phyloP scores from a whole-genome alignment of 2,888 invertebrate genomes.

The Fragum sueziense region DNA sequence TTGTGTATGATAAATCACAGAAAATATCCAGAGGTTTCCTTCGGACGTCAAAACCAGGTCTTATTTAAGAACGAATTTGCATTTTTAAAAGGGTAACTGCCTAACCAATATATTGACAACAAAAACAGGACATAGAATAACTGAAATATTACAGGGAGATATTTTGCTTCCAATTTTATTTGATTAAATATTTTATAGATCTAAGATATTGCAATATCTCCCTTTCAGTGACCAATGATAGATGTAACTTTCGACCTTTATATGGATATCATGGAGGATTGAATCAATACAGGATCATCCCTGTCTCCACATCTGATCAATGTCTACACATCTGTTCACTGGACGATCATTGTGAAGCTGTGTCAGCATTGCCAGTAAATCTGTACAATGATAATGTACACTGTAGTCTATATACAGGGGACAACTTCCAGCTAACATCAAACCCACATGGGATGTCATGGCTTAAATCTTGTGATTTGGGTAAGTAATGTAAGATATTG shows the following conservation, averaged over 20 bases:
- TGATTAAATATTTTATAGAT: no score
- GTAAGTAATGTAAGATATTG: no score
- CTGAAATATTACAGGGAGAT: no score
- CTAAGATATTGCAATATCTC: no score
- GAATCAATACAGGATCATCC: not conserved
- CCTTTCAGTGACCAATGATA: not conserved
- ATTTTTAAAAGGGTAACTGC: no score
- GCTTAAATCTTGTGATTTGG: not conserved
- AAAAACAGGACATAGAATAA: no score
- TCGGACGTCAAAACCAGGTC: no score
- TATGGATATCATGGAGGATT: conserved; percentile 10
- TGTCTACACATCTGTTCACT: conserved; percentile 3
- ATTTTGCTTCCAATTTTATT: no score
- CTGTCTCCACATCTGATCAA: not conserved
- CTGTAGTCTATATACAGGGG: not conserved
- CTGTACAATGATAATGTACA: not conserved
- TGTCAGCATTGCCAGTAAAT: not conserved
- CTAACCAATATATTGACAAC: no score
- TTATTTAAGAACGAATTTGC: no score
- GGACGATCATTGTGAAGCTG: not conserved
- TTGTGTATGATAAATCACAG: no score
- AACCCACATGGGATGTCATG: not conserved
- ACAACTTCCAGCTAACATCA: not conserved
- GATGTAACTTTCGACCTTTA: not conserved
- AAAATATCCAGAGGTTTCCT: no score